Base-by-base conservation (phyloP, 2,888 invertebrate genomes). In the Drosophila melanosoma region DNA sequence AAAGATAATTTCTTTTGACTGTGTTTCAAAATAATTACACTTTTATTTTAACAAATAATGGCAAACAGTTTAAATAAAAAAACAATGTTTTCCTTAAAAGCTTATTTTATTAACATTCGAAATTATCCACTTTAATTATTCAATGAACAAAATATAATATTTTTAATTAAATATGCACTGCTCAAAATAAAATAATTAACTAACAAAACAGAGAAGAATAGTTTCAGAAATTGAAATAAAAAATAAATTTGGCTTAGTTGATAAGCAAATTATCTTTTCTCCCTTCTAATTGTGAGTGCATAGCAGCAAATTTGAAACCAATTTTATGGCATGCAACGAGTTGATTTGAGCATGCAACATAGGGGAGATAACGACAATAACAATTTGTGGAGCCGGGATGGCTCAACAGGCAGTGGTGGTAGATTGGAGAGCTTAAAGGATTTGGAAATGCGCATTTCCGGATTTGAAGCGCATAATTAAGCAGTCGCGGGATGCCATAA, bases 391-490 rank as follows among this genome's bases (percentile, higher is more conserved):
- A 38, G 42, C 20, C 11, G n/a, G 20, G 23, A 29, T 32, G 36
- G 23, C 17, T 49, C 49, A 33, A 23, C 11, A 29, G 56, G 51
- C 57, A 29, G 40, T 38, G 23, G 20, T 48, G 54, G 32, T 49
- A 59, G 36, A 54, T 65, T 67, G 53, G 49, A 52, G 66, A 60
- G 81, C 66, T 82, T 85, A 81, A 83, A 83, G 85, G 82, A 82
- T 82, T 86, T 71, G 64, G 64, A 76, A 85, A 69, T 83, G 74
- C 68, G 73, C 72, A 62, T 74, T 81, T 79, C 78, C 83, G 71
- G 72, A 74, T 70, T 42, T 59, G 74, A 40, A 69, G 67, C 72
- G 82, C 87, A 77, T 84, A 86, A 85, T 86, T 84, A 73, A 77
- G 71, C 80, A 81, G 42, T 36, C 56, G 51, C 77, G 72, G 74